Evolutionary conservation across 2,113 vertebrate species (phyloP).

Genomic region (Salvator merianae): DNA sequence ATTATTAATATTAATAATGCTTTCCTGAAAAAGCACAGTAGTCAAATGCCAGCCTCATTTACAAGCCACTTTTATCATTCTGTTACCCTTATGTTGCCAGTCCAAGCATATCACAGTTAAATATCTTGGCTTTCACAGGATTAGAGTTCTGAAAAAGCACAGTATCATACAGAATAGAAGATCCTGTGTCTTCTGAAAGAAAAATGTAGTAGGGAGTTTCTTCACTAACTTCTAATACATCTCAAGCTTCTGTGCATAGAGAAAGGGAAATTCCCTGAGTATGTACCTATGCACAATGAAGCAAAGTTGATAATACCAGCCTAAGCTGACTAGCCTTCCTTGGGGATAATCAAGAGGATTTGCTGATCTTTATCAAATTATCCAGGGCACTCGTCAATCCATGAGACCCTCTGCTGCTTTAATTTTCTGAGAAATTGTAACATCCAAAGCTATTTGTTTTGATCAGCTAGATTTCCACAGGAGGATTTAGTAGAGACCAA

Average conservation of each 20-base stretch:
- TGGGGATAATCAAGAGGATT: background rate
- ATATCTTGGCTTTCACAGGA: background rate
- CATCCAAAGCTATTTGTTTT: background rate
- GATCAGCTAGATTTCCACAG: background rate
- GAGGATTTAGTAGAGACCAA: conserved; percentile 5
- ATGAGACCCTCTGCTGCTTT: no score
- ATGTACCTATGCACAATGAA: background rate
- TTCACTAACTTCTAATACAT: fast-evolving
- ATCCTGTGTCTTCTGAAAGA: background rate
- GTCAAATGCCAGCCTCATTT: conserved; percentile 40
- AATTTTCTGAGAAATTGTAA: background rate
- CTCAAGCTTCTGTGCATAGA: background rate
- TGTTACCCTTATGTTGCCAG: background rate
- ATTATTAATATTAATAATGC: background rate
- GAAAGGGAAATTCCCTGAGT: background rate
- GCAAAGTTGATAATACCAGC: background rate
- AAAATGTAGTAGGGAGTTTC: background rate
- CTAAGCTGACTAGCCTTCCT: background rate
- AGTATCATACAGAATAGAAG: background rate
- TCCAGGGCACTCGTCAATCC: background rate
- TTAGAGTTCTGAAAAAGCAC: background rate
- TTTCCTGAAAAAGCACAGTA: background rate
- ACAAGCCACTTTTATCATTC: conserved; percentile 30
- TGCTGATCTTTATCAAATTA: fast-evolving
- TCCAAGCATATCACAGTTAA: conserved; percentile 38